phyloP scores from a whole-genome alignment of 1,140 invertebrate species.

The Chymomyza costata region DNA sequence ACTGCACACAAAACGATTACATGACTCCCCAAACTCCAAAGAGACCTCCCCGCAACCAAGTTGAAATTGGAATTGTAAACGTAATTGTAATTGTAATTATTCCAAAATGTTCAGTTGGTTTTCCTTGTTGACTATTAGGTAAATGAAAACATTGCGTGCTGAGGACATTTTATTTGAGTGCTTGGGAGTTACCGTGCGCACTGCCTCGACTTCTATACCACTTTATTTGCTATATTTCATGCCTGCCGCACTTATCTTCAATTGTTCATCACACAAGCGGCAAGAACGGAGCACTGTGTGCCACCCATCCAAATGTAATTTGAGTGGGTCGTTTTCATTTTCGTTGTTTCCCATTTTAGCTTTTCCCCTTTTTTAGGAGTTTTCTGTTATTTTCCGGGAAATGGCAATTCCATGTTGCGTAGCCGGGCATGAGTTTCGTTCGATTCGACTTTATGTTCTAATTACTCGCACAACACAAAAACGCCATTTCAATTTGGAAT shows the following conservation, averaged over 20 bases:
- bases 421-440: conserved; percentile 28
- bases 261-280: conserved; percentile 54
- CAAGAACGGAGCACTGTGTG: not conserved
- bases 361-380: no score
- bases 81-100: conserved; percentile 58
- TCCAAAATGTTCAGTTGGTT: conserved; percentile 43
- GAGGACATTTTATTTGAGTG: conserved; percentile 56
- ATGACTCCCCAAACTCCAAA: conserved; percentile 32
- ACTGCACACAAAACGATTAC: conserved; percentile 56
- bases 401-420: no score
- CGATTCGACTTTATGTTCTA: conserved; percentile 65
- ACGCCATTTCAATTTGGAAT: conserved; percentile 67
- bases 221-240: conserved; percentile 70
- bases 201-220: no score
- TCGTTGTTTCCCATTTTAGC: no score
- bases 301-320: conserved; percentile 46
- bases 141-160: conserved; percentile 70
- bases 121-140: conserved; percentile 62
- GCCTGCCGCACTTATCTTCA: conserved; percentile 70
- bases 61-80: conserved; percentile 24
- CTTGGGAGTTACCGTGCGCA: not conserved
- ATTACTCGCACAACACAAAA: conserved; percentile 71
- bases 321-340: no score
- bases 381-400: no score
- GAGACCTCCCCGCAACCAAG: no score